Evolutionary conservation across 2,888 invertebrate species (phyloP), one percentile per base, ranked within the genome.

Genomic region (Euplexia lucipara): DNA sequence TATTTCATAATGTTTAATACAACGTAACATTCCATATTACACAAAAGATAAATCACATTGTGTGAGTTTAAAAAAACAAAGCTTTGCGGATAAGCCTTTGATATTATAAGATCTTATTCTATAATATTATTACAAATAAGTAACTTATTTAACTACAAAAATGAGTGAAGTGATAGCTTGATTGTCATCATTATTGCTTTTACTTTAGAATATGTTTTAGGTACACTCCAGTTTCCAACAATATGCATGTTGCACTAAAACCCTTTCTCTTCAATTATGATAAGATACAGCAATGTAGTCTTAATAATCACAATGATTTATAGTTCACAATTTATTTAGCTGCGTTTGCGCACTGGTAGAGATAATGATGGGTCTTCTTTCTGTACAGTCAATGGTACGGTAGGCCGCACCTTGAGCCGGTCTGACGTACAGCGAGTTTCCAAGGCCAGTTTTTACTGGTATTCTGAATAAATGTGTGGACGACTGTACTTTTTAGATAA

Each of bases 11-110:
- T 42, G 32, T 72, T 75, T 67, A 71, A 47, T 70, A 54, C 58
- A 75, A 71, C 51, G 47, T 60, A 75, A 70, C 51, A 73, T 57
- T 75, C 74, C 74, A 9, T 53, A 78, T 3, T 67, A 52, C 51
- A 73, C 56, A 68, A 66, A 71, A 47, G 9, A 54, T 42, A 45
- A 41, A 48, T 57, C 66, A 45, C 57, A 60, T 48, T 16, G 42
- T 45, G 44, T 57, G 52, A 65, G 64, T 62, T 51, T 8, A 14
- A 48, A 53, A 53, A 49, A 54, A 58, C 20, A 57, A 45, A 57
- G 47, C 39, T 74, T 53, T 12, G 35, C 51, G 26, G 26, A 20
- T 39, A 51, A 51, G 65, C 45, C 59, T 37, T 73, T 62, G 44
- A 44, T 60, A 49, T 57, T 62, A 41, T 69, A 74, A 48, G 48